Evolutionary conservation across 2,113 vertebrate species (phyloP), one percentile per base, ranked within the genome.

Genomic region (Gila orcuttii): DNA sequence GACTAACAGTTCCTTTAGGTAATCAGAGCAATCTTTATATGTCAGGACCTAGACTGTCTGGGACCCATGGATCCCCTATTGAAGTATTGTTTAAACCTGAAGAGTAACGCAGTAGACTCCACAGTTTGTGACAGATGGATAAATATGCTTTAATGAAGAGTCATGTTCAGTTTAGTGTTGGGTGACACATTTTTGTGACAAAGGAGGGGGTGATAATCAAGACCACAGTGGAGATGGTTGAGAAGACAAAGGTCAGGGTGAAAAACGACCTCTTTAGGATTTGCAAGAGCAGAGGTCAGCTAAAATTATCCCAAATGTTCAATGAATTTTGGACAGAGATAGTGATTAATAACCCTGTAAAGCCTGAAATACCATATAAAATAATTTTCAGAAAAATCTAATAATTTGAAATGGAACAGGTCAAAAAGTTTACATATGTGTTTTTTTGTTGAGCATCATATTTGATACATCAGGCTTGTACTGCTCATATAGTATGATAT

Each of bases 21-120:
- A 71, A 79, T 73, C 68, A 81, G 31, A 50, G 42, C 66, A 71
- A 80, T 74, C 78, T 60, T 62, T 82, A 74, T 85, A 79, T 81
- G 66, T 19, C 68, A 64, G 69, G 25, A 50, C 79, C 25, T 64
- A 60, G 85, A 79, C 57, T 3, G 36, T 76, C 78, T 76, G 62
- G 45, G 50, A 45, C 31, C 4, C 31, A 36, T 36, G n/a, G 36
- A 42, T 64, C 25, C 47, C n/a, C 59, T 55, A 66, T 68, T 57
- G 77, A 21, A 73, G 62, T 2, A 77, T 11, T 62, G 11, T 69
- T 68, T 45, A 12, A 50, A 81, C 76, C 19, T 47, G 45, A 84
- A 73, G 42, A 13, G 52, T 45, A 55, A 17, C 31, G 5, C 39
- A 60, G 33, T 17, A 73, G 82, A 86, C 75, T 78, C 15, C 10